phyloP scores from a whole-genome alignment of 1,140 invertebrate genomes.

The Nylanderia fulva region DNA sequence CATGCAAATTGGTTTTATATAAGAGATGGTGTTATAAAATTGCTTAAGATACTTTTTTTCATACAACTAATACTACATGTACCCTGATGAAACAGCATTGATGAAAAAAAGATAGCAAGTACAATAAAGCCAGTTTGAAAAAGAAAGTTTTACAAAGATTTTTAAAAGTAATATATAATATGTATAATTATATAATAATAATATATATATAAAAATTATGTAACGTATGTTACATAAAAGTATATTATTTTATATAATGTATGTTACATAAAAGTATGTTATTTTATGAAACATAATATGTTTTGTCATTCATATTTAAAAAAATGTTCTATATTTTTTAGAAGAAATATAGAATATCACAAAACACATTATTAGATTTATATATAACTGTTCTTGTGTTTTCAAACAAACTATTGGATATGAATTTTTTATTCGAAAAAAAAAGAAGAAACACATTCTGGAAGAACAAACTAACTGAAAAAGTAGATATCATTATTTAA shows the following conservation, averaged over 20 bases:
- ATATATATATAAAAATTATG: no score
- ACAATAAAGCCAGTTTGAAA: neutral
- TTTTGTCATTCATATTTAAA: no score
- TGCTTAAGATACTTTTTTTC: neutral
- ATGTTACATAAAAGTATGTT: no score
- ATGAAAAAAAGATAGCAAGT: neutral
- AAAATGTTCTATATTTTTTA: no score
- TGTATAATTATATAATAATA: no score
- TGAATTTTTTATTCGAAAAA: neutral
- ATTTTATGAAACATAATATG: no score
- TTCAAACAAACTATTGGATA: neutral
- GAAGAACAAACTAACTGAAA: slow-evolving; percentile 41
- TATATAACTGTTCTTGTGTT: neutral
- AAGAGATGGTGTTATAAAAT: neutral
- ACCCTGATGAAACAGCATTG: neutral
- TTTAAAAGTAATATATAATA: no score
- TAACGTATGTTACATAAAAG: no score
- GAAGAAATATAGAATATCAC: no score
- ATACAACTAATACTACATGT: neutral
- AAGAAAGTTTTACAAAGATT: neutral
- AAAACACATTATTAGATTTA: neutral
- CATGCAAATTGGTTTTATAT: neutral
- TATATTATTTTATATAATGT: no score
- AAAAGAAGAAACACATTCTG: slow-evolving; percentile 8
- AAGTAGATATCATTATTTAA: slow-evolving; percentile 10